Evolutionary conservation across 2,888 invertebrate genomes (phyloP), one percentile per base, ranked within the genome.

Genomic region (Uloborus plumipes): DNA sequence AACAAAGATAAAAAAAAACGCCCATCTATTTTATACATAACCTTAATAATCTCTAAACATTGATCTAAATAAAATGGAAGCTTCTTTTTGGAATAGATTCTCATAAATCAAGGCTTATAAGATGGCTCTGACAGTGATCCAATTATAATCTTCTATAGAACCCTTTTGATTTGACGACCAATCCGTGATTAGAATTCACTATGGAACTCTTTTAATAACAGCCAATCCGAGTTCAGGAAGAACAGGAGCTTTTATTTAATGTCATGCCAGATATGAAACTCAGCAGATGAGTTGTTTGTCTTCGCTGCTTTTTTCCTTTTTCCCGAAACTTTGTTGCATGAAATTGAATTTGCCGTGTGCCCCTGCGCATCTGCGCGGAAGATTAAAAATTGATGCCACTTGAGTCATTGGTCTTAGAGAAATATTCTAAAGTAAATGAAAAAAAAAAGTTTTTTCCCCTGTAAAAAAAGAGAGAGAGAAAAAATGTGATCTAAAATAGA

Each of bases 361-460:
- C 39, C 39, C 39, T 9, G 39, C 51, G 51, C 20, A 50, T 50
- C 47, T 66, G 66, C 66, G 66, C n/a, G 51, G 66, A 66, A 66
- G 66, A 66, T 66, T 66, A 66, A 66, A 66, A 66, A 51, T 50
- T 66, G 66, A 66, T 66, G 51, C 26, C 65, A 66, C 66, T 66
- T 51, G 66, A 66, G 51, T 66, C 66, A 66, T 50, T 50, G 50
- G 51, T 26, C 49, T 20, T 50, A 51, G 18, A 26, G 15, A 51
- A 20, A 55, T n/a, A 55, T 18, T n/a, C 20, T 55, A 13, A n/a
- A 55, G n/a, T 9, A 11, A 6, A 39, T 39, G 39, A 11, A 39
- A 11, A 39, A 39, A 39, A 39, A 39, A 39, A 9, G 1, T 7
- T 39, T 39, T 39, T 39, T 39, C 7, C 7, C 39, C 39, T 11